Percentiles rank a stretch among this genome's conserved stretches.
Evolutionary conservation across 1,140 invertebrate genomes (phyloP).

Genomic region (Eriocheir sinensis): DNA sequence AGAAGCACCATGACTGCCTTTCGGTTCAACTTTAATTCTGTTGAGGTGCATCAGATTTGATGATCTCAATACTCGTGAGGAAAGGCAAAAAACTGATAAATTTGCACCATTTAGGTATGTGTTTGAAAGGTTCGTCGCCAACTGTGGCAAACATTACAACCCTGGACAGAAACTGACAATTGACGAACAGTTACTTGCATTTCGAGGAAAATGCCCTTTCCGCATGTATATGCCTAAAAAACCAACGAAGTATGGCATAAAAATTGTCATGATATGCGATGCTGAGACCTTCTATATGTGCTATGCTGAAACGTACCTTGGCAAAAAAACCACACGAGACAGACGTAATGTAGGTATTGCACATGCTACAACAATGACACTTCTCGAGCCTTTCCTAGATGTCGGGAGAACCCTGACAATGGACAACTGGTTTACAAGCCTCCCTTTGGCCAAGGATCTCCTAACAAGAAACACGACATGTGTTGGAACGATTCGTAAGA

Average conservation of each 20-base stretch:
- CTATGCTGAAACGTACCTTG: no score
- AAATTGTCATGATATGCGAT: no score
- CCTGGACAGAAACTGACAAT: conserved; percentile 78
- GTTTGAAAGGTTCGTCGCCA: conserved; percentile 71
- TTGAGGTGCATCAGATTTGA: conserved; percentile 78
- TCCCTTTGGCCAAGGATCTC: no score
- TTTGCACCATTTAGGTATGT: conserved; percentile 79
- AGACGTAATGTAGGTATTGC: no score
- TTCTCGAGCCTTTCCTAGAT: no score
- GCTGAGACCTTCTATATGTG: no score
- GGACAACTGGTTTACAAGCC: no score
- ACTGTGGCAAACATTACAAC: conserved; percentile 59
- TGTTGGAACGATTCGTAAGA: no score
- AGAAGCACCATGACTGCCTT: conserved; percentile 53
- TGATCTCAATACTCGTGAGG: conserved; percentile 75
- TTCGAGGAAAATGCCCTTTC: conserved; percentile 69
- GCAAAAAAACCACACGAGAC: no score
- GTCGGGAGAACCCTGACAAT: no score
- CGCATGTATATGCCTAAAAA: conserved; percentile 80
- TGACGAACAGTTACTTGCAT: conserved; percentile 80
- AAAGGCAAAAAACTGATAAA: conserved; percentile 75
- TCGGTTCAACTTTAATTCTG: conserved; percentile 62
- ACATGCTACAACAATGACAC: no score
- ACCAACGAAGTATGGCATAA: conserved; percentile 80
- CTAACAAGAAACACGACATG: no score